phyloP scores from a whole-genome alignment of 2,113 vertebrate genomes.

The Otus sunia region DNA sequence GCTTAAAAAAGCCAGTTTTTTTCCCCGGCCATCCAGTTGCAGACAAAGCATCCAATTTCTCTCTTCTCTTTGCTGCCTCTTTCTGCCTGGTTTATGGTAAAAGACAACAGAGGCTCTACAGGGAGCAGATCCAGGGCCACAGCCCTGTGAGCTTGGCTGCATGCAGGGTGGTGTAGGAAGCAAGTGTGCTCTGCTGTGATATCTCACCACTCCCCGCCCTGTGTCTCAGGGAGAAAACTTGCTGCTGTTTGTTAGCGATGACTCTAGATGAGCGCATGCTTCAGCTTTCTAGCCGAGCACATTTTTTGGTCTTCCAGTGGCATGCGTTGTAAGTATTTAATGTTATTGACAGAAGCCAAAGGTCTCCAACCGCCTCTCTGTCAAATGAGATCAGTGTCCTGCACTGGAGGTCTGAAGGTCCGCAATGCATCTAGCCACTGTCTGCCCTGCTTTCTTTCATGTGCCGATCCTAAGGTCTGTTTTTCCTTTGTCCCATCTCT shows the following conservation, averaged over 20 bases:
- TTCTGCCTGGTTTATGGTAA: background rate
- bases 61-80: background rate
- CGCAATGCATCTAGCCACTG: background rate
- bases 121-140: background rate
- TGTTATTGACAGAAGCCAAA: background rate
- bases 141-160: background rate
- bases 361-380: background rate
- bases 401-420: background rate
- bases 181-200: background rate
- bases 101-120: background rate
- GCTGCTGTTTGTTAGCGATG: background rate
- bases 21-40: background rate
- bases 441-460: background rate
- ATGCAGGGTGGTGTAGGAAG: background rate
- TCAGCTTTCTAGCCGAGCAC: background rate
- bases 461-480: background rate
- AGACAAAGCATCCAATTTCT: background rate
- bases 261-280: background rate
- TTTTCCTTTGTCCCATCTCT: background rate
- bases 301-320: background rate
- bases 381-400: background rate
- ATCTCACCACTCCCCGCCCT: background rate
- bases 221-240: background rate
- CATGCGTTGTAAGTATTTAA: background rate
- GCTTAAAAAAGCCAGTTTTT: background rate